Base-by-base conservation (phyloP, 2,888 invertebrate genomes). In the Carterocephalus palaemon region DNA sequence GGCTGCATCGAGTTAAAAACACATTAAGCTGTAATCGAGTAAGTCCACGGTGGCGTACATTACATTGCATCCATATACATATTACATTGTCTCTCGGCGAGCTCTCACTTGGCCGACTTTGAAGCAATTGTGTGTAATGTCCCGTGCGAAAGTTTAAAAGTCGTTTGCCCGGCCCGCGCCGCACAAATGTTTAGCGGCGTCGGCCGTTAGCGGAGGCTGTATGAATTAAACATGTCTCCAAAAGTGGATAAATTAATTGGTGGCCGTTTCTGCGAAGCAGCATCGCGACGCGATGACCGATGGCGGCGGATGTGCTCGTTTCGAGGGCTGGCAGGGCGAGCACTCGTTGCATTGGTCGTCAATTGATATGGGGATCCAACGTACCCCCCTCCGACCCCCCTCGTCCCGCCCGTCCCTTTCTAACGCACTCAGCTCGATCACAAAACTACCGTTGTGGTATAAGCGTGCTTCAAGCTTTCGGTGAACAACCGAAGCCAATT, bases 201-300 rank as follows among this genome's bases (percentile, higher is more conserved):
- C 23, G 39, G 33, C 38, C 20, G 37, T 46, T 41, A 42, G 34
- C 41, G 36, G 13, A 46, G 51, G 39, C 46, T 26, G 34, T 41
- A 61, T 64, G 70, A 70, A 75, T 75, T 69, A 76, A 64, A 57
- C 68, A 73, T 70, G 56, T 52, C 56, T 59, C 75, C 71, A 65
- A 76, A 76, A 69, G 62, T 66, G 75, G 76, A 67, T 62, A 66
- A 64, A 73, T 72, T 78, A 75, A 75, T 78, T 75, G 74, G 59
- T 60, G 62, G 47, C 54, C 59, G 64, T 64, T 74, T 75, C 75
- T 66, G 59, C 55, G 72, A 66, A 74, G 60, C 57, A 52, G 39
- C 48, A 46, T 46, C 46, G 48, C 53, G 52, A 43, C 48, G 53
- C 56, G 50, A 52, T 52, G 55, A 52, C 40, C 32, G 43, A 39